Base-by-base conservation (phyloP, 2,113 vertebrate genomes). In the Eidolon helvum region DNA sequence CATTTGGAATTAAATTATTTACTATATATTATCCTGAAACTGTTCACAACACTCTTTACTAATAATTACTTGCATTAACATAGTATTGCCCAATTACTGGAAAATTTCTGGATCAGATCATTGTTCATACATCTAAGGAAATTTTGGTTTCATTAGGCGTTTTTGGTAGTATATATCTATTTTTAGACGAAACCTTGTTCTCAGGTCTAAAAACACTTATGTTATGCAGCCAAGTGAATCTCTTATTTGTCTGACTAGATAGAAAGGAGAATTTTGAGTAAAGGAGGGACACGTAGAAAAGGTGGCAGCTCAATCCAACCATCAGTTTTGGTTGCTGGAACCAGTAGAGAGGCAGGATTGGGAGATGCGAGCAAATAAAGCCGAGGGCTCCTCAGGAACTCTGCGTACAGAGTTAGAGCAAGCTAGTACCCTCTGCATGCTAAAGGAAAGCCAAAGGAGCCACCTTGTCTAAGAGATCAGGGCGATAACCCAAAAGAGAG, bases 1-100 rank as follows among this genome's bases (percentile, higher is more conserved):
- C 82, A 94, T 88, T 22, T 79, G 48, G 0, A 3, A 68, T 66
- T 95, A 96, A 95, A 63, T 92, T 6, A 65, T 96, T 98, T 87
- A 85, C 61, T 92, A 28, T 57, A 68, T 66, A 87, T 79, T 97
- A 10, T 5, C 97, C 97, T 95, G 78, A 90, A 94, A 71, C 24
- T 16, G 59, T 85, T 85, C 80, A 92, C 33, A 98, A 96, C 59
- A 87, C 30, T 94, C 77, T 92, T 5, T 9, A 12, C 78, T 97
- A 7, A 10, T 96, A 69, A 92, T 96, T 95, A 26, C 11, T 94
- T 28, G 82, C 83, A 90, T 59, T 86, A 96, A 96, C 45, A 95
- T 91, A 14, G 0, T 71, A 94, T 94, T 93, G 12, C 63, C 68
- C 48, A 40, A 61, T 97, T 94, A 94, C 86, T 69, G 50, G 86